Percentiles rank a stretch among this genome's conserved stretches.
These are phyloP conservation scores for Epirrhoe tristata DNA, from an alignment of 2,888 invertebrate genomes.

Conservation along the genomic window DNA sequence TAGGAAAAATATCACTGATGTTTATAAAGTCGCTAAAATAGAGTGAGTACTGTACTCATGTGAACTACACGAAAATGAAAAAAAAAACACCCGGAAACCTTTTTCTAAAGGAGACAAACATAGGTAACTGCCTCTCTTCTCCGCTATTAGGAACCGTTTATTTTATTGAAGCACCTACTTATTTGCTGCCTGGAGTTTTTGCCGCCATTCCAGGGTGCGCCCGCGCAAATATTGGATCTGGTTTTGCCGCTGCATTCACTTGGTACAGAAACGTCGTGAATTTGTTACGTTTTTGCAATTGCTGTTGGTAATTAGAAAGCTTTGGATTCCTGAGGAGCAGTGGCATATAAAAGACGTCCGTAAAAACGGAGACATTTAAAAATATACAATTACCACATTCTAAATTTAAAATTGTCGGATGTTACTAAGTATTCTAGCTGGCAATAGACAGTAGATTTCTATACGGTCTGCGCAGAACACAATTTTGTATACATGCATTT, in stretches of 20 bases:
- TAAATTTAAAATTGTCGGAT: too few species aligned
- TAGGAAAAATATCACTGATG: neutral
- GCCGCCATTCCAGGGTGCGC: slow-evolving; percentile 54
- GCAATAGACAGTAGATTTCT: too few species aligned
- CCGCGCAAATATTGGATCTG: slow-evolving; percentile 55
- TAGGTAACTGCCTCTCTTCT: neutral
- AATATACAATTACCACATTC: too few species aligned
- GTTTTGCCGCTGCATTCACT: slow-evolving; percentile 56
- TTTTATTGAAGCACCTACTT: slow-evolving; percentile 74
- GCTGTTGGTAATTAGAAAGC: slow-evolving; percentile 14
- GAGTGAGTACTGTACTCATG: neutral
- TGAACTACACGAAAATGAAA: neutral
- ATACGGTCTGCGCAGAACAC: too few species aligned
- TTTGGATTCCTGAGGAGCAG: slow-evolving; percentile 1
- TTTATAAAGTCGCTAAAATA: neutral
- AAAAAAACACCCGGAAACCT: neutral
- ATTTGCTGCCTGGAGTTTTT: slow-evolving; percentile 64
- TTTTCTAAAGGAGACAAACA: neutral
- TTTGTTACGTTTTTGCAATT: slow-evolving; percentile 30
- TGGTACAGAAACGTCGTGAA: slow-evolving; percentile 53
- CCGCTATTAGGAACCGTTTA: slow-evolving; percentile 64
- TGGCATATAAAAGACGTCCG: neutral
- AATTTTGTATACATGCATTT: too few species aligned
- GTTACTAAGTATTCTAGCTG: too few species aligned
- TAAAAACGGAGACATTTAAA: neutral